Percentiles rank a stretch among this genome's conserved stretches.
phyloP scores from a whole-genome alignment of 2,888 invertebrate species.

The Drosophila neutralis region DNA sequence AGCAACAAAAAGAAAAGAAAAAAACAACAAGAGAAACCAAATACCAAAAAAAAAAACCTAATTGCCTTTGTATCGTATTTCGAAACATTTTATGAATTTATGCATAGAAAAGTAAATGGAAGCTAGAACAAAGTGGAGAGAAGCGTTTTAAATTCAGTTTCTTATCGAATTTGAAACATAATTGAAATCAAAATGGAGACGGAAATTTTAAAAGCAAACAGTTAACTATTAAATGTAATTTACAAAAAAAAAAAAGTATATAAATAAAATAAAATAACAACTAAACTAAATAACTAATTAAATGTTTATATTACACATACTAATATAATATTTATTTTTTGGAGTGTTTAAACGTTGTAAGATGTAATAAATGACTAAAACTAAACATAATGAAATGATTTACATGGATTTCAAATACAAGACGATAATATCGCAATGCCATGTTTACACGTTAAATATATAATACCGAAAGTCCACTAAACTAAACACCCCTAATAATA shows the following conservation, averaged over 20 bases:
- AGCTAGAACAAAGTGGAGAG: constrained; percentile 33
- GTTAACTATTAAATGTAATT: constrained; percentile 81
- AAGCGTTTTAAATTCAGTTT: constrained; percentile 61
- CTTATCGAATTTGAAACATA: constrained; percentile 56
- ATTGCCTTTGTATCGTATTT: constrained; percentile 81
- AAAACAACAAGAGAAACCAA: constrained; percentile 31
- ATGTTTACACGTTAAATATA: constrained; percentile 40
- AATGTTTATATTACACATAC: constrained; percentile 62
- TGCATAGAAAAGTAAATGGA: constrained; percentile 54
- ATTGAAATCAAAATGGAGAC: constrained; percentile 69
- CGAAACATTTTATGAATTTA: constrained; percentile 77
- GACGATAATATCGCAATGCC: constrained; percentile 26
- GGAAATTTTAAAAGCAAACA: constrained; percentile 66
- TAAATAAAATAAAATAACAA: constrained; percentile 19
- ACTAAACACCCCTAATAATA: constrained; percentile 29
- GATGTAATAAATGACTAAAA: constrained; percentile 52
- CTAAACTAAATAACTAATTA: constrained; percentile 51
- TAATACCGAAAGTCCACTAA: constrained; percentile 63
- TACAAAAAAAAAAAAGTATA: constrained; percentile 35
- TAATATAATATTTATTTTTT: constrained; percentile 79
- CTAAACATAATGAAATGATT: constrained; percentile 34
- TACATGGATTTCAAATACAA: constrained; percentile 34
- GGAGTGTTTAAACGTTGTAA: constrained; percentile 82
- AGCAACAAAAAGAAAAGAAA: constrained; percentile 24
- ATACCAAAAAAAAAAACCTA: constrained; percentile 57